A percentile compares a stretch with the other conserved stretches of the same genome.
These are phyloP conservation scores for Drosophila subquinaria DNA, from an alignment of 2,888 invertebrate species.

Conservation along the genomic window DNA sequence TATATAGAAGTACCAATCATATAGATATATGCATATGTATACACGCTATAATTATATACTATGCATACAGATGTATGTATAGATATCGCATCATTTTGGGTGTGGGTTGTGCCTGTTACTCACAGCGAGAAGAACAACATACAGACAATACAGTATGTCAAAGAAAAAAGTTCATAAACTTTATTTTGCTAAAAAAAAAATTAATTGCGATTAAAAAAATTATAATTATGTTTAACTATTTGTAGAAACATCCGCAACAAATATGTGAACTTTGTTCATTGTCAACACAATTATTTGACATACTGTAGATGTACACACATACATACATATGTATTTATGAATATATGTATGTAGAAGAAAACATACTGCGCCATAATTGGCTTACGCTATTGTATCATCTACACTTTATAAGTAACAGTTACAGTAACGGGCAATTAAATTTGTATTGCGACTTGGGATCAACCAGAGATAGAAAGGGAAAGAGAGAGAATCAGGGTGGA, in stretches of 20 bases:
- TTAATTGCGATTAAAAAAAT: not conserved
- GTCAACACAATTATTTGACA: constrained; percentile 1
- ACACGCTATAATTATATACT: constrained; percentile 57
- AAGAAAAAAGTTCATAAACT: not conserved
- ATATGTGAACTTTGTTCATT: not conserved
- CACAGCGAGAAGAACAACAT: constrained; percentile 52
- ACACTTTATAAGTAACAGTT: constrained; percentile 33
- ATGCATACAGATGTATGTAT: constrained; percentile 28
- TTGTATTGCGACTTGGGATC: constrained; percentile 36
- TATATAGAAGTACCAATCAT: constrained; percentile 24
- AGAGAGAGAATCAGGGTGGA: not conserved
- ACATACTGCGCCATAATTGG: constrained; percentile 76
- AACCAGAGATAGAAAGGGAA: not conserved
- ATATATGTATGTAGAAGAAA: constrained; percentile 5
- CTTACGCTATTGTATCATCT: constrained; percentile 59
- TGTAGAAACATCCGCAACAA: not conserved
- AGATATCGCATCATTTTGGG: constrained; percentile 60
- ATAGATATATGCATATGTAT: constrained; percentile 25
- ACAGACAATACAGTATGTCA: constrained; percentile 1
- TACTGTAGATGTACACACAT: not conserved
- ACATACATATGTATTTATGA: constrained; percentile 1
- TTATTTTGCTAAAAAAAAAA: not conserved
- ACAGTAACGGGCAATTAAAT: constrained; percentile 61
- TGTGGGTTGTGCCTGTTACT: constrained; percentile 66
- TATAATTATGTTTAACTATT: not conserved